Base-by-base conservation (phyloP, 2,888 invertebrate species). In the Xanthorhoe spadicearia region DNA sequence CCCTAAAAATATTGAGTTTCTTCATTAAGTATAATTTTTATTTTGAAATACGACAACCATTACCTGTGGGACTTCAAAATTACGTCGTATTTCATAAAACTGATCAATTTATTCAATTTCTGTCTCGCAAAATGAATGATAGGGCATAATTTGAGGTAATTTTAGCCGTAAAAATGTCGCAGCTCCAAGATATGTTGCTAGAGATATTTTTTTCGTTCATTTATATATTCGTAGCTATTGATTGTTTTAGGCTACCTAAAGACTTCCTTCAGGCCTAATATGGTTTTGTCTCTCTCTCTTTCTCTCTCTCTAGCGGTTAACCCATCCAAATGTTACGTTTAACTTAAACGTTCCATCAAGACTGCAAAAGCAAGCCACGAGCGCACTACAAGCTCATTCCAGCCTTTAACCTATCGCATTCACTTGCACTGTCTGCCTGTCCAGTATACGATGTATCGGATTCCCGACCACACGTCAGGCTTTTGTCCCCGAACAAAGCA, bases 381-480 rank as follows among this genome's bases (percentile, higher is more conserved):
- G 23, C 23, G 23, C 23, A 3, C 7, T 7, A 32, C 32, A 6
- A 7, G 32, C 7, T 6, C 6, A 32, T 6, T 32, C 32, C 17
- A n/a, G 51, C 28, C 49, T 32, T 23, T 43, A 52, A 28, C 17
- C 46, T 61, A 60, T 60, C 46, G 17, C 32, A 32, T 13, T 51
- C 28, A 50, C 48, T 32, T 7, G 56, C 50, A 58, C 51, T 58
- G 54, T 66, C 28, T 32, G n/a, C 2, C 23, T 57, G 61, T 17
- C 61, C 28, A 35, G 28, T 49, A 51, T 38, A n/a, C 52, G 61
- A 64, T 58, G 61, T 71, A 68, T 71, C 68, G 60, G 17, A 61
- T 71, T 68, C 64, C 69, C 58, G 54, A 64, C 66, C 64, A 61
- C 64, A 66, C 68, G 58, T 71, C 64, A 61, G 15, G 13, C 65